Conservation (phyloP, 2,888 invertebrate species). For the Aleiodes leptofemur region DNA sequence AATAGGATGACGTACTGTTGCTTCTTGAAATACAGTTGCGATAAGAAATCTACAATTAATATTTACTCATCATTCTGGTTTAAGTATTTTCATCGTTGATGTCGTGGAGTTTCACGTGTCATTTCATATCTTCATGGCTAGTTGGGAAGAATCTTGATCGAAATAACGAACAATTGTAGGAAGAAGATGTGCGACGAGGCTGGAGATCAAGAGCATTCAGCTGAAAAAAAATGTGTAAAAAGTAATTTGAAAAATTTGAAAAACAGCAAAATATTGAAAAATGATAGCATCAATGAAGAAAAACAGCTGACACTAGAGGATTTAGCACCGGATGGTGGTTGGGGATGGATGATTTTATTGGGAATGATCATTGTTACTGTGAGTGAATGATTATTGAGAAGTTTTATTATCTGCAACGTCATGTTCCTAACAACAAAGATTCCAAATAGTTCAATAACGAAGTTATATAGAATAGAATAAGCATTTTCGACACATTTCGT, state of each 20-base stretch:
- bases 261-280: not conserved
- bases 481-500: no score
- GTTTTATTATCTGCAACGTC: no score
- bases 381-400: slow-evolving; percentile 74
- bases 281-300: not conserved
- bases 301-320: slow-evolving; percentile 58
- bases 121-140: no score
- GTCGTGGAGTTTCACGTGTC: no score
- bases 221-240: not conserved
- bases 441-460: no score
- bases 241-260: not conserved
- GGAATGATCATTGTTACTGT: slow-evolving; percentile 91
- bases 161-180: no score
- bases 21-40: not conserved
- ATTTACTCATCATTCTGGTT: slow-evolving; percentile 3
- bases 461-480: no score
- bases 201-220: not conserved
- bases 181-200: not conserved
- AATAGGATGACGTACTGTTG: not conserved
- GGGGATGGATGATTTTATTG: slow-evolving; percentile 92
- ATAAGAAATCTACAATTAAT: not conserved
- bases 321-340: slow-evolving; percentile 90
- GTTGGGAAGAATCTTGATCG: no score
- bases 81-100: not conserved
- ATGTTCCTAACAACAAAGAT: no score